Base-by-base conservation (phyloP, 2,888 invertebrate genomes). In the Megalurothrips usitatus region DNA sequence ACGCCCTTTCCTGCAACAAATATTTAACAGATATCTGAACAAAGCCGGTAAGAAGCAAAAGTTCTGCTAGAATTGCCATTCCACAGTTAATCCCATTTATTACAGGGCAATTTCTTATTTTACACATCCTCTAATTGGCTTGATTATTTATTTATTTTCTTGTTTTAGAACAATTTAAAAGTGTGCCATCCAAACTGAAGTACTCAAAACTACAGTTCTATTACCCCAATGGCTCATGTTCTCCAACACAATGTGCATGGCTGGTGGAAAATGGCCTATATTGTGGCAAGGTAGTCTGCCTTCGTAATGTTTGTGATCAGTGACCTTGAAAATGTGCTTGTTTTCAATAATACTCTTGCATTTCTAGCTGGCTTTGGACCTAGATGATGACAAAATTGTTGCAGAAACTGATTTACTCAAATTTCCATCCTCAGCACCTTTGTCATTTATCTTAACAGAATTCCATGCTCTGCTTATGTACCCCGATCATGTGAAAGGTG, bases 381-480 rank as follows among this genome's bases (percentile, higher is more conserved):
- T 82, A 2, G 86, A 86, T 81, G 84, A 86, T n/a, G 87, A 88
- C 49, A 89, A 86, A 80, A 84, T 87, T 12, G 83, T 87, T 80
- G 83, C n/a, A 12, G 26, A 26, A n/a, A n/a, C n/a, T 12, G 26
- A 26, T 23, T 75, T 75, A 26, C 23, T 75, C 10, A 26, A 10
- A 8, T 75, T 26, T 26, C 68, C 68, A 75, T 75, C 68, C 9
- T 26, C 26, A 12, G 68, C 68, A 75, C 68, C 68, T 0, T 88
- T 94, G 68, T 91, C 94, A 0, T 93, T 97, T 85, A 92, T 95
- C 1, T 88, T 97, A 80, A 97, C 97, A 0, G 94, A 97, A 87
- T 98, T 96, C 88, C 98, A 98, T 87, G 93, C 94, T 0, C 87
- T 98, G 2, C 89, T 97, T 17, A 92, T 97, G 84, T 97, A 94